phyloP scores from a whole-genome alignment of 2,888 invertebrate genomes.

The Andrena dorsata region DNA sequence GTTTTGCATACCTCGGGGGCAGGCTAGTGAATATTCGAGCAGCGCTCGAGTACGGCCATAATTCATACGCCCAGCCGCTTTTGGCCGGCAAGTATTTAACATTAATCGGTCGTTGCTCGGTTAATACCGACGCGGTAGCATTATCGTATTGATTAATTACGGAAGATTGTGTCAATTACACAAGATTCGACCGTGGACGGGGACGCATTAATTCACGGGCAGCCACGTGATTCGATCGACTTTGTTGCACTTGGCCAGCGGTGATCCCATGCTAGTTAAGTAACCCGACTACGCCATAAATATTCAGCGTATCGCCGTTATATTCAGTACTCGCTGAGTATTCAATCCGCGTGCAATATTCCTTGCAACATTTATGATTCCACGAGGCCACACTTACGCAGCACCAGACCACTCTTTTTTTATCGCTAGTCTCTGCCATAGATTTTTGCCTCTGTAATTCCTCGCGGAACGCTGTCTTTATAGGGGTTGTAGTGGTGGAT shows the following conservation, averaged over 20 bases:
- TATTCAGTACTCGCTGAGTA: too few relatives aligned
- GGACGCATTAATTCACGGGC: conserved; percentile 1
- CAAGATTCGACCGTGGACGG: not conserved
- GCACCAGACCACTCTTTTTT: too few relatives aligned
- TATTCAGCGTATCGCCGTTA: not conserved
- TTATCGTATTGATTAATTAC: conserved; percentile 36
- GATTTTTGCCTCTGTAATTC: too few relatives aligned
- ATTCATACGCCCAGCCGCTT: not conserved
- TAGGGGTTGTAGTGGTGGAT: too few relatives aligned
- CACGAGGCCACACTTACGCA: not conserved
- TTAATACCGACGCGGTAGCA: not conserved
- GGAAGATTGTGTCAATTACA: conserved; percentile 16
- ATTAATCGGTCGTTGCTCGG: conserved; percentile 24
- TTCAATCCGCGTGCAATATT: not conserved
- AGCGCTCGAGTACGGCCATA: not conserved
- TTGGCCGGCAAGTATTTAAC: conserved; percentile 6
- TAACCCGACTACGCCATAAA: not conserved
- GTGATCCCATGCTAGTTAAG: not conserved
- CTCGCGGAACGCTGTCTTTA: too few relatives aligned
- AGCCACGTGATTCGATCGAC: not conserved
- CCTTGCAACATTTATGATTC: not conserved
- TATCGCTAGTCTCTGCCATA: too few relatives aligned
- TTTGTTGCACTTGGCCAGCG: not conserved
- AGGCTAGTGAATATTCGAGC: conserved; percentile 7
- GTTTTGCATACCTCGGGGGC: not conserved